phyloP scores from a whole-genome alignment of 2,113 vertebrate species.

The Brachionichthys hirsutus region DNA sequence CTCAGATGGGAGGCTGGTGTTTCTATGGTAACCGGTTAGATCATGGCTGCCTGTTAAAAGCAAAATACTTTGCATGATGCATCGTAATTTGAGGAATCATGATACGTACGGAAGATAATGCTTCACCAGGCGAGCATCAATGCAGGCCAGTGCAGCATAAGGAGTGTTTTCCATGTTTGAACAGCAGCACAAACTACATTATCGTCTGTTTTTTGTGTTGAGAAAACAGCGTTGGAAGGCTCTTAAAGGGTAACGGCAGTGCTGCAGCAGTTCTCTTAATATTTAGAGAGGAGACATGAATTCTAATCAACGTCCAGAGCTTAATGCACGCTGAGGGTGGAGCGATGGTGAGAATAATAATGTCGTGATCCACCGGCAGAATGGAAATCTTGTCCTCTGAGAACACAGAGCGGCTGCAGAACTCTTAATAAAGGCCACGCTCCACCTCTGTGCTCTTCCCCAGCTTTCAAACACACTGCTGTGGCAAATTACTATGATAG shows the following conservation, averaged over 20 bases:
- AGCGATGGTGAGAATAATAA: constrained; percentile 40
- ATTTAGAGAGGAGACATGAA: constrained; percentile 39
- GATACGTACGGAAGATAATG: constrained; percentile 10
- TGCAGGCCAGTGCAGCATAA: neutral
- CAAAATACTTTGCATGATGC: constrained; percentile 65
- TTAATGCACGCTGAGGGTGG: constrained; percentile 17
- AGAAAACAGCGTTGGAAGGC: constrained; percentile 3
- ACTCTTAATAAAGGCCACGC: constrained; percentile 23
- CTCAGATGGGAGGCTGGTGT: constrained; percentile 60
- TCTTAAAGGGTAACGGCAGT: constrained; percentile 3
- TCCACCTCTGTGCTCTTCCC: constrained; percentile 35
- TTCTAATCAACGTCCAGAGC: constrained; percentile 36
- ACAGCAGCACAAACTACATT: neutral
- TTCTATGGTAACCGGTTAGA: constrained; percentile 76
- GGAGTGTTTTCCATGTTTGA: neutral
- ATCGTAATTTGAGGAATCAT: constrained; percentile 43
- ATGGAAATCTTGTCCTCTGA: constrained; percentile 17
- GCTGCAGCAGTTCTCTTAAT: constrained; percentile 25
- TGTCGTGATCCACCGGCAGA: constrained; percentile 9
- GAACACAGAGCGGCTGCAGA: constrained; percentile 23
- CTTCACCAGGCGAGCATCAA: constrained; percentile 4
- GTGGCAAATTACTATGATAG: constrained; percentile 40
- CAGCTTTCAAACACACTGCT: constrained; percentile 41
- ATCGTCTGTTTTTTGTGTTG: neutral
- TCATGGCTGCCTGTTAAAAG: constrained; percentile 63